Conservation (phyloP, 2,797 vertebrate genomes). For the Microtus obscurus region DNA sequence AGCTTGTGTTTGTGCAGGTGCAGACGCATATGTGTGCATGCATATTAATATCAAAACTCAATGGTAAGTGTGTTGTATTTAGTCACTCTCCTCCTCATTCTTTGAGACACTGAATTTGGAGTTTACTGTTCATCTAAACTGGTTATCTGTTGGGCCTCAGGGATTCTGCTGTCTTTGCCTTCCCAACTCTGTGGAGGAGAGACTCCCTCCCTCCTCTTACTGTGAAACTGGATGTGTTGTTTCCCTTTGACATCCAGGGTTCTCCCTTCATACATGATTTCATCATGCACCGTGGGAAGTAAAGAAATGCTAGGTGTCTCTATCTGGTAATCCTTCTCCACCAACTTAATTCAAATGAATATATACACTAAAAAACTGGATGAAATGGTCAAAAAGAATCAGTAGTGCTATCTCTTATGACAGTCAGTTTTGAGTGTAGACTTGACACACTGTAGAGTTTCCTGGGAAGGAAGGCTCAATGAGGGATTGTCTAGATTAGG, state of each 20-base stretch:
- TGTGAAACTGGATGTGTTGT: background rate
- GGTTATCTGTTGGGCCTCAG: background rate
- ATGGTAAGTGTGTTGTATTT: background rate
- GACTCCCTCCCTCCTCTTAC: too few relatives aligned
- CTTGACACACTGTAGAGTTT: background rate
- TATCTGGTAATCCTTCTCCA: background rate
- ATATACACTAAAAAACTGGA: background rate
- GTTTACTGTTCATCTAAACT: background rate
- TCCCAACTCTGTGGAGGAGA: background rate
- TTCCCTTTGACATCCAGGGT: background rate
- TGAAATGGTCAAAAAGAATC: slow-evolving; percentile 23
- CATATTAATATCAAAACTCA: background rate
- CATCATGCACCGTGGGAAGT: background rate
- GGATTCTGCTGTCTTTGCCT: background rate
- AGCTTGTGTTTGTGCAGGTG: background rate
- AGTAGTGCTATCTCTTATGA: background rate
- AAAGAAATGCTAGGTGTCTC: background rate
- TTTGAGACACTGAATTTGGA: background rate
- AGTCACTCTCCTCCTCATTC: background rate
- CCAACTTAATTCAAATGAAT: background rate
- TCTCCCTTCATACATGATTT: background rate
- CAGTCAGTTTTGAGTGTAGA: background rate
- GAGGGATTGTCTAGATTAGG: background rate
- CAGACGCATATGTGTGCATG: background rate
- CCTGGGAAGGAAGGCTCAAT: background rate